Evolutionary conservation across 2,797 vertebrate species (phyloP).

Genomic region (Tarsius wallacei): DNA sequence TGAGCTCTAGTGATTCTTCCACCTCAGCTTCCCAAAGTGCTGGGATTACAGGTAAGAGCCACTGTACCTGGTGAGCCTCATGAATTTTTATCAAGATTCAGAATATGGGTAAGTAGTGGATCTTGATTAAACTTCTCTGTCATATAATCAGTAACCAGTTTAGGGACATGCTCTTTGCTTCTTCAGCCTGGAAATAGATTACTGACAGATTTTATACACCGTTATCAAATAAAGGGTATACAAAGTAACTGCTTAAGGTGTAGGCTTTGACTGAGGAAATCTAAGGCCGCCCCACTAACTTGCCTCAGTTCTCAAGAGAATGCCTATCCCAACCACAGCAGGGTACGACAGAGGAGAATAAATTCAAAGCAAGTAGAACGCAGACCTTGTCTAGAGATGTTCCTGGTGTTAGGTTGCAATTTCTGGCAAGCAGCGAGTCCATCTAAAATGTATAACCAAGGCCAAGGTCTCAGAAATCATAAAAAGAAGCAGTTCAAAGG

Average conservation of each 20-base stretch:
- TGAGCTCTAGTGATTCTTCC: no score
- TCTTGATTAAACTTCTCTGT: conserved; percentile 92
- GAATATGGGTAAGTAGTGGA: conserved; percentile 92
- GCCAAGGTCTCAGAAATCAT: neutral
- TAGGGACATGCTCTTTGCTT: conserved; percentile 89
- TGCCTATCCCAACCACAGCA: neutral
- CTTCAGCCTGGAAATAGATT: conserved; percentile 91
- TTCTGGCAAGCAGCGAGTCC: neutral
- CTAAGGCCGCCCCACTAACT: neutral
- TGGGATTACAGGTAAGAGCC: no score
- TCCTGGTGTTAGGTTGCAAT: neutral
- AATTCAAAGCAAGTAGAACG: neutral
- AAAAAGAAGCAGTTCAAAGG: neutral
- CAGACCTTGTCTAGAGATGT: neutral
- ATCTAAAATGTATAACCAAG: neutral
- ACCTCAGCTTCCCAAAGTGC: no score
- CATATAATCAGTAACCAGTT: conserved; percentile 91
- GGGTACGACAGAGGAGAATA: neutral
- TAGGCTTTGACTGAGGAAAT: neutral
- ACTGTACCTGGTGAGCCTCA: no score
- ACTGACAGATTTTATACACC: neutral
- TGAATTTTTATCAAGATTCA: conserved; percentile 89
- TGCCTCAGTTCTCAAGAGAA: neutral
- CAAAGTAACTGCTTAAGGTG: neutral
- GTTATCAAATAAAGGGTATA: neutral